Evolutionary conservation across 2,888 invertebrate species (phyloP).

Genomic region (Andricus curvator): DNA sequence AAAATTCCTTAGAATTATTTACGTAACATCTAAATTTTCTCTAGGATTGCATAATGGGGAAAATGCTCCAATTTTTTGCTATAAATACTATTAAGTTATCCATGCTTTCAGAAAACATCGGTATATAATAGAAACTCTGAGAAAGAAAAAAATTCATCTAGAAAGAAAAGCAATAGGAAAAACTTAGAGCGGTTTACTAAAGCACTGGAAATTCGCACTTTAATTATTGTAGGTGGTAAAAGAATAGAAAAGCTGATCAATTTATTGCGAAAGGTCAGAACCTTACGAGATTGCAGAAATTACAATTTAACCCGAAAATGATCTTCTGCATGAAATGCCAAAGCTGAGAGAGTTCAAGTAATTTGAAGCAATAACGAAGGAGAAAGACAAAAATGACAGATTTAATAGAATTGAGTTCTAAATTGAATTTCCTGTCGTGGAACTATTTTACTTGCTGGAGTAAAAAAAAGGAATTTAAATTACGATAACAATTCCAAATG

Average conservation of each 20-base stretch:
- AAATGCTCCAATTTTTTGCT: not conserved
- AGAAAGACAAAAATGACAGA: not conserved
- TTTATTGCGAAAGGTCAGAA: conserved; percentile 10
- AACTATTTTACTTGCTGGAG: not conserved
- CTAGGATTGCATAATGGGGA: not conserved
- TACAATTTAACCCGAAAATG: not conserved
- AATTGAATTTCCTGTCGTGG: too few relatives aligned
- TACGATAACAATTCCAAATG: conserved; percentile 1
- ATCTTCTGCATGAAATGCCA: not conserved
- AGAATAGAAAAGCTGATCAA: not conserved
- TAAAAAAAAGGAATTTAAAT: conserved; percentile 1
- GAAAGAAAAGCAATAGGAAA: too few relatives aligned
- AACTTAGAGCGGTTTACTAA: too few relatives aligned
- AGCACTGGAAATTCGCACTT: not conserved
- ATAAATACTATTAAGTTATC: not conserved
- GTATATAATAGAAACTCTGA: not conserved
- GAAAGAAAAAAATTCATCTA: not conserved
- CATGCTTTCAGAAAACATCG: not conserved
- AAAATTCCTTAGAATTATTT: not conserved
- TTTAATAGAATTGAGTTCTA: not conserved
- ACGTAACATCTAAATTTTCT: not conserved
- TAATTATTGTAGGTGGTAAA: not conserved
- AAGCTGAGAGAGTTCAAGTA: not conserved
- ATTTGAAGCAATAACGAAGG: conserved; percentile 8
- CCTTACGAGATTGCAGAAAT: too few relatives aligned